These are phyloP conservation scores for Enteromius afrohamiltoni DNA, from an alignment of 2,797 vertebrate genomes.

Conservation along the genomic window DNA sequence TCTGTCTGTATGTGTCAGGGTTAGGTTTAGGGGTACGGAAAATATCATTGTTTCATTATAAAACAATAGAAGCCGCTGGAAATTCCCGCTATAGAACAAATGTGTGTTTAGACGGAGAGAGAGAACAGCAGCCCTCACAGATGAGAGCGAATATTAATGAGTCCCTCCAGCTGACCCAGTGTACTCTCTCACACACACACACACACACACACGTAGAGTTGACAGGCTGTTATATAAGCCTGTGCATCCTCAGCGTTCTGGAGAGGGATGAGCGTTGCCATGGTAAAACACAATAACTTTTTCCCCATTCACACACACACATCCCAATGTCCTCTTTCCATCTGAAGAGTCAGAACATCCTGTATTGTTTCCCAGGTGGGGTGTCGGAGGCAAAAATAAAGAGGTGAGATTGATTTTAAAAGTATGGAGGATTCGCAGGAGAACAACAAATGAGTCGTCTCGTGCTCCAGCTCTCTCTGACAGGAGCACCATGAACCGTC, in stretches of 20 bases:
- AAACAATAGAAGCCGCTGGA: not conserved
- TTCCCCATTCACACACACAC: not conserved
- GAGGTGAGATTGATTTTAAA: not conserved
- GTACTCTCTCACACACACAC: not conserved
- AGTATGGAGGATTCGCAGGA: not conserved
- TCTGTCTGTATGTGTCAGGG: too few species aligned
- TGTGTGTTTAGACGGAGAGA: slow-evolving; percentile 9
- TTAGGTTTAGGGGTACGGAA: too few species aligned
- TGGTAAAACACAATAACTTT: slow-evolving; percentile 44
- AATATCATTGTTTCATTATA: too few species aligned
- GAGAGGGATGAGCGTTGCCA: slow-evolving; percentile 52
- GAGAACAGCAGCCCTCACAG: not conserved
- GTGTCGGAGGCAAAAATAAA: not conserved
- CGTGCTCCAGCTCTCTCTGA: not conserved
- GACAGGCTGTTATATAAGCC: slow-evolving; percentile 51
- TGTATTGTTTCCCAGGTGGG: slow-evolving; percentile 25
- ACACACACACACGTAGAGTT: not conserved
- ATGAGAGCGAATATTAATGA: slow-evolving; percentile 15
- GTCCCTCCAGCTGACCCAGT: slow-evolving; percentile 8
- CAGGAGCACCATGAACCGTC: not conserved
- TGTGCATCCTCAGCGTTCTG: not conserved
- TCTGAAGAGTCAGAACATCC: slow-evolving; percentile 32
- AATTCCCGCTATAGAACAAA: not conserved
- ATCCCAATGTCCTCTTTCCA: not conserved
- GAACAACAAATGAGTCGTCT: not conserved